A percentile compares a stretch with the other conserved stretches of the same genome.
phyloP scores from a whole-genome alignment of 2,888 invertebrate species.

The Serripes groenlandicus region DNA sequence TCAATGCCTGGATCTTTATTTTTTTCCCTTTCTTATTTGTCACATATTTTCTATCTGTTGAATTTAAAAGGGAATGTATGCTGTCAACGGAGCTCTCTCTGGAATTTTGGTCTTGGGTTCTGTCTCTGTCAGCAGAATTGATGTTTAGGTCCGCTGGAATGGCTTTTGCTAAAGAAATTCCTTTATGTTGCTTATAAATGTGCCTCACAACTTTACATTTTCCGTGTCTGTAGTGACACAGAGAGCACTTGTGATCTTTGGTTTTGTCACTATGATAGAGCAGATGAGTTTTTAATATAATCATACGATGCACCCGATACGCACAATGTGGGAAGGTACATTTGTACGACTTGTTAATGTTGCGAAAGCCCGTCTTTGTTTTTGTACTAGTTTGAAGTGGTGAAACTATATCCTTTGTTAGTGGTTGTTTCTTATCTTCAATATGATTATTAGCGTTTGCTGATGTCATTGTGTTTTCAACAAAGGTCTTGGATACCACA shows the following conservation, averaged over 20 bases:
- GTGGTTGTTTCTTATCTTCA: too few species aligned
- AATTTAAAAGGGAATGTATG: neutral
- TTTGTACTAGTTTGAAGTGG: too few species aligned
- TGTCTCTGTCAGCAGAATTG: neutral
- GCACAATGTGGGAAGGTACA: conserved; percentile 69
- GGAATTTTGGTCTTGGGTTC: neutral
- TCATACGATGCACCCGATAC: conserved; percentile 59
- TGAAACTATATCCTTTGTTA: too few species aligned
- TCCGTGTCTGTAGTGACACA: conserved; percentile 58
- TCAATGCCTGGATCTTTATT: conserved; percentile 20
- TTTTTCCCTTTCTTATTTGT: conserved; percentile 31
- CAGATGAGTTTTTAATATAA: conserved; percentile 47
- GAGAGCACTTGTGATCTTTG: conserved; percentile 58
- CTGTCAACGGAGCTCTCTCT: conserved; percentile 9
- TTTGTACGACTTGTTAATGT: neutral
- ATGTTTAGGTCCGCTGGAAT: neutral
- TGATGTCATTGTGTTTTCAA: too few species aligned
- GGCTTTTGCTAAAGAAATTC: neutral
- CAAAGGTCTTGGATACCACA: neutral
- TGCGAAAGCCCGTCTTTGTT: too few species aligned
- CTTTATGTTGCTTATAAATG: conserved; percentile 25
- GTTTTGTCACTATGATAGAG: conserved; percentile 46
- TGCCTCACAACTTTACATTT: conserved; percentile 57
- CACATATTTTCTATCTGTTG: neutral
- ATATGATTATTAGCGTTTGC: too few species aligned